Percentiles rank a stretch among this genome's conserved stretches.
These are phyloP conservation scores for Clupea harengus DNA, from an alignment of 2,113 vertebrate genomes.

Conservation along the genomic window DNA sequence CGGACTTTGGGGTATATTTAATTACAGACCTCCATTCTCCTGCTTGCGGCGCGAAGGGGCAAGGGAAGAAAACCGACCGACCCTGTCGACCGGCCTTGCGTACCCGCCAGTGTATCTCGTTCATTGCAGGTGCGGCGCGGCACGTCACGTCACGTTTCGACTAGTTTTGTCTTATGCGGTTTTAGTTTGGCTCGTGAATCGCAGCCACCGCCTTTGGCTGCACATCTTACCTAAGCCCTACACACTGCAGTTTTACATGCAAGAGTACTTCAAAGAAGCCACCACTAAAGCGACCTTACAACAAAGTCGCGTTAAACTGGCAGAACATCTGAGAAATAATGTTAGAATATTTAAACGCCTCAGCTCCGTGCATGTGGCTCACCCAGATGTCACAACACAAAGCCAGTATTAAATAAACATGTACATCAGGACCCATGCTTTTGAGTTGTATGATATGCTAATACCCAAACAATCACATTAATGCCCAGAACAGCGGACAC, in stretches of 20 bases:
- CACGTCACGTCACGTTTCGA: neutral
- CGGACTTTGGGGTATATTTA: slow-evolving; percentile 40
- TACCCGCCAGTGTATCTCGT: neutral
- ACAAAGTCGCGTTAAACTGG: slow-evolving; percentile 7
- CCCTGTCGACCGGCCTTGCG: neutral
- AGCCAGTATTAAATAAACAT: slow-evolving; percentile 21
- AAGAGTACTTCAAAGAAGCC: neutral
- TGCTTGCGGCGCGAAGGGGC: neutral
- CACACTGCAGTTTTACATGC: neutral
- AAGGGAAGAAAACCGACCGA: neutral
- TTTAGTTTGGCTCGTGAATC: neutral
- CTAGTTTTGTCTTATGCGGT: neutral
- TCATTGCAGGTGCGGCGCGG: neutral
- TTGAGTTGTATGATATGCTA: slow-evolving; percentile 13
- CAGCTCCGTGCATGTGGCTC: neutral
- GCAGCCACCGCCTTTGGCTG: neutral
- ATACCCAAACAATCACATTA: slow-evolving; percentile 14
- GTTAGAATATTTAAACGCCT: slow-evolving; percentile 7
- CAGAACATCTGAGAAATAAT: slow-evolving; percentile 11
- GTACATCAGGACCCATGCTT: neutral
- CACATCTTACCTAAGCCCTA: neutral
- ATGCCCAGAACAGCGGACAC: neutral
- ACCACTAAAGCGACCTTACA: neutral
- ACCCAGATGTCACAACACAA: neutral
- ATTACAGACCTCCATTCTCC: slow-evolving; percentile 35